These are phyloP conservation scores for Myotis daubentonii DNA, from an alignment of 2,797 vertebrate species.

Conservation along the genomic window DNA sequence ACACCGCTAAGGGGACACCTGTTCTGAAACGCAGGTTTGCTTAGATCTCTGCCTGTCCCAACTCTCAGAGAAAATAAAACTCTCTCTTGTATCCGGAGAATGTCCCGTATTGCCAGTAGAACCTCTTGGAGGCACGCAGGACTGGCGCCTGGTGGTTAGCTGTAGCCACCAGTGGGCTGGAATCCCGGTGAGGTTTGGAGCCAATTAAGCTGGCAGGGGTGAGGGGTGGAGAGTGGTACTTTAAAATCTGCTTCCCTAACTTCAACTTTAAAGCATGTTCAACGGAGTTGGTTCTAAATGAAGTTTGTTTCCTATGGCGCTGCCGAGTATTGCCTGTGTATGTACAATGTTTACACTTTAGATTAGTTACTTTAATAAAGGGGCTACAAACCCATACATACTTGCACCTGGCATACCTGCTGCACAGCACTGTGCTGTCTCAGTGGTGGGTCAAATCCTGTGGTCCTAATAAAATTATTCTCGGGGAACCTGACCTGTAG, in stretches of 20 bases:
- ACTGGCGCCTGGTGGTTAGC: background rate
- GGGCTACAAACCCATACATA: constrained; percentile 76
- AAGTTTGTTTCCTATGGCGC: constrained; percentile 46
- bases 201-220: background rate
- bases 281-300: background rate
- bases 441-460: constrained; percentile 77
- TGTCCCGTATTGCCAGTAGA: background rate
- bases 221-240: background rate
- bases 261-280: constrained; percentile 23
- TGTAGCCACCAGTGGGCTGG: background rate
- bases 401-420: constrained; percentile 77
- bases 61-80: constrained; percentile 33
- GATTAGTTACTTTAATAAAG: constrained; percentile 73
- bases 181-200: background rate
- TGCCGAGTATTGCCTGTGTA: background rate
- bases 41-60: constrained; percentile 13
- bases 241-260: constrained; percentile 21
- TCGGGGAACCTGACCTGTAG: constrained; percentile 27
- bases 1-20: constrained; percentile 51
- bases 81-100: background rate
- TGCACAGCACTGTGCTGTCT: constrained; percentile 73
- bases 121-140: constrained; percentile 45
- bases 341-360: constrained; percentile 16
- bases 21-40: constrained; percentile 45
- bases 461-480: constrained; percentile 76